A percentile compares a stretch with the other conserved stretches of the same genome.
These are phyloP conservation scores for Rhodophaea formosa DNA, from an alignment of 2,888 invertebrate species.

Conservation along the genomic window DNA sequence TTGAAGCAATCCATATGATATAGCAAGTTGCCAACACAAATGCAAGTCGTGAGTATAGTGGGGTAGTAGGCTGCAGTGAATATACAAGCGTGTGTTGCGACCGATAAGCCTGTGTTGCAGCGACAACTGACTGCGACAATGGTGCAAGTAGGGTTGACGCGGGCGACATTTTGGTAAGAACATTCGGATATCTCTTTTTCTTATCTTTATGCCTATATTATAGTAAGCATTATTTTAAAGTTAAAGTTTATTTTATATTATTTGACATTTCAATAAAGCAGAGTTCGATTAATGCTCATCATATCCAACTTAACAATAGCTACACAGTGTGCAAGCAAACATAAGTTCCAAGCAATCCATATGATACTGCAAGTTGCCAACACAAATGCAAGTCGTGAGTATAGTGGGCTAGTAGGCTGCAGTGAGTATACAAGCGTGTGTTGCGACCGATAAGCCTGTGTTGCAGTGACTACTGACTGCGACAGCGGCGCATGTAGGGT, in stretches of 20 bases:
- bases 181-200: too few species aligned
- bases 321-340: too few species aligned
- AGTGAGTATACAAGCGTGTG: conserved; percentile 77
- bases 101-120: conserved; percentile 66
- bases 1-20: conserved; percentile 31
- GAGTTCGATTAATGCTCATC: too few species aligned
- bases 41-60: conserved; percentile 26
- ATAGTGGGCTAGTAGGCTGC: conserved; percentile 27
- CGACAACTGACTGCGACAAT: conserved; percentile 37
- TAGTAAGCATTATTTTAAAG: too few species aligned
- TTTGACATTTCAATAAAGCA: too few species aligned
- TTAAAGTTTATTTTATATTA: too few species aligned
- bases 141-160: conserved; percentile 20
- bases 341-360: conserved; percentile 32
- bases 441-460: conserved; percentile 68
- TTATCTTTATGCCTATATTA: too few species aligned
- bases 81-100: conserved; percentile 72
- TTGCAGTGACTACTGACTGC: conserved; percentile 41
- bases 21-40: conserved; percentile 31
- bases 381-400: conserved; percentile 30
- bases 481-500: conserved; percentile 27
- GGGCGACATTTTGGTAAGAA: neutral
- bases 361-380: conserved; percentile 31
- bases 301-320: too few species aligned
- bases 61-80: conserved; percentile 52